Evolutionary conservation across 2,113 vertebrate genomes (phyloP).

Genomic region (Heteronetta atricapilla): DNA sequence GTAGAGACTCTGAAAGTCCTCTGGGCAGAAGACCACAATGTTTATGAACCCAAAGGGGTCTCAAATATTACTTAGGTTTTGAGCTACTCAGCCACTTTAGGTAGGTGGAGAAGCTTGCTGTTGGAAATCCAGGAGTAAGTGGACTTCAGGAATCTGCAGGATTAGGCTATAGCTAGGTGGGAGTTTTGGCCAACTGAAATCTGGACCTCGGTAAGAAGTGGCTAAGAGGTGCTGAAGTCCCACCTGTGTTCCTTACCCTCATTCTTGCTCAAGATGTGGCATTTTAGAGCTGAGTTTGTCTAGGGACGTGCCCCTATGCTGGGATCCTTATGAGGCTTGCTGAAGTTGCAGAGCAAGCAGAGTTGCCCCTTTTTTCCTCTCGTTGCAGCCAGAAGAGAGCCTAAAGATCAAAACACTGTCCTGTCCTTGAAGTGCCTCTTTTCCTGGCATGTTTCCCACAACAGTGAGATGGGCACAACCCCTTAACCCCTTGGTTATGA

Average conservation of each 20-base stretch:
- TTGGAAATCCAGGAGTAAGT: neutral
- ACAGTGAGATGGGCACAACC: neutral
- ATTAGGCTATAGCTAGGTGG: neutral
- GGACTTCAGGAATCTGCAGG: neutral
- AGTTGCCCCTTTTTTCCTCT: neutral
- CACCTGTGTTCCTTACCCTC: neutral
- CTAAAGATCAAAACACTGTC: neutral
- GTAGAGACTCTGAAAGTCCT: neutral
- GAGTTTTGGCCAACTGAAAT: neutral
- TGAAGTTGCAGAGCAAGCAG: neutral
- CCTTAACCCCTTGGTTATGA: conserved; percentile 49
- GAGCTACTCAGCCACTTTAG: neutral
- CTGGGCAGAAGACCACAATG: neutral
- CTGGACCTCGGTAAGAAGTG: neutral
- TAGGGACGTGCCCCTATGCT: neutral
- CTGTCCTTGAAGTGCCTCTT: conserved; percentile 15
- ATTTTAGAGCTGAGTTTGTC: neutral
- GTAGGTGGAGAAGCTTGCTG: neutral
- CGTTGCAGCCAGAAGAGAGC: neutral
- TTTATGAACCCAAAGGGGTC: neutral
- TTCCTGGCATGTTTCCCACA: neutral
- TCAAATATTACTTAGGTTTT: neutral
- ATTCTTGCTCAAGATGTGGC: neutral
- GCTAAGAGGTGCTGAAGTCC: neutral
- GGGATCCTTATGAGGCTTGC: neutral